A percentile compares a stretch with the other conserved stretches of the same genome.
phyloP scores from a whole-genome alignment of 1,140 invertebrate species.

The Hyles vespertilio region DNA sequence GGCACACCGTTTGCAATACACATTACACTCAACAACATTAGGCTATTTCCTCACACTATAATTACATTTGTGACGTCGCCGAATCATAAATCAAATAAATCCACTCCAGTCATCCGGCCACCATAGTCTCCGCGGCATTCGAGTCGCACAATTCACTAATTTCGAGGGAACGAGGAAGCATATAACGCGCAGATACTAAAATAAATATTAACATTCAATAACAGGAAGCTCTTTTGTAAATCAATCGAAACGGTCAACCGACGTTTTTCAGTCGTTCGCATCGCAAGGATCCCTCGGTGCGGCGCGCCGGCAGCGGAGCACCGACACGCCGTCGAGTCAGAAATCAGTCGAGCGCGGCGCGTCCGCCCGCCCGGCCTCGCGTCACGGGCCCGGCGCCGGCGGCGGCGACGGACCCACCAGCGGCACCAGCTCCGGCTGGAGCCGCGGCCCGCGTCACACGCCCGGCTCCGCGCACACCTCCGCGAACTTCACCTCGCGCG shows the following conservation, averaged over 20 bases:
- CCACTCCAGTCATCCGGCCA: slow-evolving; percentile 10
- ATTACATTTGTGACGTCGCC: slow-evolving; percentile 36
- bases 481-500: slow-evolving; percentile 76
- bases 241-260: slow-evolving; percentile 12
- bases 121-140: slow-evolving; percentile 2
- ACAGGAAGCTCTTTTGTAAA: slow-evolving; percentile 49
- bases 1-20: slow-evolving; percentile 29
- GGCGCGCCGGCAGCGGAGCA: no score
- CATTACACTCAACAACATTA: slow-evolving; percentile 14
- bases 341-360: slow-evolving; percentile 52
- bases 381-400: slow-evolving; percentile 40
- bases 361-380: slow-evolving; percentile 36
- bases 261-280: no score
- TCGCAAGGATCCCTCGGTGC: no score
- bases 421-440: slow-evolving; percentile 66
- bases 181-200: slow-evolving; percentile 25
- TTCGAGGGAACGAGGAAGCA: slow-evolving; percentile 46
- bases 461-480: slow-evolving; percentile 54
- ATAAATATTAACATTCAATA: slow-evolving; percentile 24
- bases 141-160: slow-evolving; percentile 11
- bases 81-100: slow-evolving; percentile 22
- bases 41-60: slow-evolving; percentile 42
- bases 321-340: slow-evolving; percentile 11
- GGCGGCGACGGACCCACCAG: slow-evolving; percentile 38
- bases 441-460: slow-evolving; percentile 68